These are phyloP conservation scores for Cerceris rybyensis DNA, from an alignment of 2,888 invertebrate species.

Conservation along the genomic window DNA sequence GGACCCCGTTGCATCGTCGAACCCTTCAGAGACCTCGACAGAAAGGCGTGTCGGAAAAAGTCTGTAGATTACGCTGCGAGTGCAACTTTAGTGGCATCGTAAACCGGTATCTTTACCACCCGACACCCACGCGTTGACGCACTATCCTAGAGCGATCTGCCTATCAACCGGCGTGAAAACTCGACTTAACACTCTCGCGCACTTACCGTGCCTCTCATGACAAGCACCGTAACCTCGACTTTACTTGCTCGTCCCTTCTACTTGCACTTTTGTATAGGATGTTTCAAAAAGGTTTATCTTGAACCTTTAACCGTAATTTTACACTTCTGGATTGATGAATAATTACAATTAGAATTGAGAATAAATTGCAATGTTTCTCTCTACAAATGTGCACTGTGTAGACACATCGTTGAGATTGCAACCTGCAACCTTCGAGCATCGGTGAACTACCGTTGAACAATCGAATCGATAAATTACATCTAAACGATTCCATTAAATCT, in stretches of 20 bases:
- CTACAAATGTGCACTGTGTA: neutral
- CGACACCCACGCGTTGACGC: conserved; percentile 69
- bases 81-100: conserved; percentile 80
- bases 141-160: conserved; percentile 79
- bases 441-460: conserved; percentile 25
- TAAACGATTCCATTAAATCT: conserved; percentile 34
- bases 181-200: conserved; percentile 70
- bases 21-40: conserved; percentile 45
- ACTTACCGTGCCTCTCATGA: conserved; percentile 59
- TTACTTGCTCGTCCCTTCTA: conserved; percentile 42
- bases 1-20: conserved; percentile 55
- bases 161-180: conserved; percentile 78
- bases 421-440: conserved; percentile 20
- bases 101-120: conserved; percentile 80
- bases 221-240: conserved; percentile 54
- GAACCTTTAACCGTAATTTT: too few relatives aligned
- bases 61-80: conserved; percentile 76
- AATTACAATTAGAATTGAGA: too few relatives aligned
- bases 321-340: too few relatives aligned
- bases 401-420: conserved; percentile 18
- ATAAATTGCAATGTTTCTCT: too few relatives aligned
- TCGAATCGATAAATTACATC: conserved; percentile 35
- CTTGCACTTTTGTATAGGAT: neutral
- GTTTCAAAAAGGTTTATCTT: too few relatives aligned
- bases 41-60: conserved; percentile 71